phyloP scores from a whole-genome alignment of 2,797 vertebrate species.

The Amphiprion clarkii region DNA sequence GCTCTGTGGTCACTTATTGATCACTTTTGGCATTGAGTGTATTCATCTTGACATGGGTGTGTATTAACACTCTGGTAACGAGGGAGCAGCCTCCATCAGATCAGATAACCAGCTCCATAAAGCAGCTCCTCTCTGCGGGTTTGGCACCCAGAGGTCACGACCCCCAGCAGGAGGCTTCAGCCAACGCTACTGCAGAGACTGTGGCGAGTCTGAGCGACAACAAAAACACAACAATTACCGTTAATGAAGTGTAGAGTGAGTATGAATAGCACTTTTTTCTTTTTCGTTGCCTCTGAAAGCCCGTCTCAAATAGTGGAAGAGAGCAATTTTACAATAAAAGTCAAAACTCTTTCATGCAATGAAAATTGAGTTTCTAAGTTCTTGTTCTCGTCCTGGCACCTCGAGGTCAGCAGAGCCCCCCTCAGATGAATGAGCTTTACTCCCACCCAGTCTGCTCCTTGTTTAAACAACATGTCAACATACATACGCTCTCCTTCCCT shows the following conservation, averaged over 20 bases:
- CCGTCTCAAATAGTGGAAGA: conserved; percentile 5
- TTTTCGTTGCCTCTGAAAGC: background rate
- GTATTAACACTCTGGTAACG: conserved; percentile 86
- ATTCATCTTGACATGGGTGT: conserved; percentile 86
- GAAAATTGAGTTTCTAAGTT: conserved; percentile 13
- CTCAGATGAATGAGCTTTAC: conserved; percentile 49
- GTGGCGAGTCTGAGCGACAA: conserved; percentile 57
- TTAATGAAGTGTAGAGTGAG: conserved; percentile 27
- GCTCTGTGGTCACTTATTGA: conserved; percentile 81
- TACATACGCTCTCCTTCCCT: conserved; percentile 50
- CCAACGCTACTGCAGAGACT: conserved; percentile 54
- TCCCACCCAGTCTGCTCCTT: conserved; percentile 45
- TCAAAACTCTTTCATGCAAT: background rate
- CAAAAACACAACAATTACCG: conserved; percentile 51
- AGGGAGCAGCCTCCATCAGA: conserved; percentile 82
- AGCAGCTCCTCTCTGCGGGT: conserved; percentile 81
- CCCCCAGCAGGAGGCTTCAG: conserved; percentile 75
- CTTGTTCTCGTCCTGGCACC: conserved; percentile 53
- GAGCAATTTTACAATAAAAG: conserved; percentile 39
- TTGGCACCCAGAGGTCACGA: conserved; percentile 84
- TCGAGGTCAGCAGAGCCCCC: conserved; percentile 63
- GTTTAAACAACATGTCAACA: conserved; percentile 78
- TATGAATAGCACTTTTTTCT: background rate
- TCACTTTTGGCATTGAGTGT: conserved; percentile 78
- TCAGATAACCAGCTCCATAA: conserved; percentile 83